Base-by-base conservation (phyloP, 2,113 vertebrate species). In the Cichladusa arquata region DNA sequence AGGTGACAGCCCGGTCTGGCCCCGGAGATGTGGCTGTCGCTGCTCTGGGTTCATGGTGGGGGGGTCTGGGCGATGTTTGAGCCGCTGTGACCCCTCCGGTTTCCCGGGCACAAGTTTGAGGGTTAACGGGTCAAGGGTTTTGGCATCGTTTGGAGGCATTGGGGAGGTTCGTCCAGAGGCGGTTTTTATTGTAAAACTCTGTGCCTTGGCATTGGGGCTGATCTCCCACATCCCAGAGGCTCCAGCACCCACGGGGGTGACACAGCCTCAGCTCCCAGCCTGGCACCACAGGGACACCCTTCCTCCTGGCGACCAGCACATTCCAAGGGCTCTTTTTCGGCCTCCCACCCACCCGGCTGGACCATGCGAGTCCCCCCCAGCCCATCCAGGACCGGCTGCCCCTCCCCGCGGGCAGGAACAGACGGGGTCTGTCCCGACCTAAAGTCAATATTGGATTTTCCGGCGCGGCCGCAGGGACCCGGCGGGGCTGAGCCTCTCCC, bases 381-480 rank as follows among this genome's bases (percentile, higher is more conserved):
- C 60, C 70, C 62, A 33, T 33, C 18, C 67, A 8, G 76, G 33
- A 71, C 11, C 23, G 1, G 36, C 77, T 62, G 65, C 85, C 80
- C 94, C 76, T 76, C 51, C 80, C 40, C 3, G 1, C 5, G 44
- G 86, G 78, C 89, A 60, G 91, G 83, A 96, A 96, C 96, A 96
- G 86, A 69, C 78, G 17, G 66, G 94, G 90, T 85, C 90, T 96
- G 94, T 96, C 94, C 96, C 45, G 18, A 67, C 79, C 57, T 53
- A 80, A 83, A 16, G 76, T 96, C 95, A 97, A 96, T 96, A 97
- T 93, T 96, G 96, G 93, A 94, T 97, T 97, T 97, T 94, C 96
- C 84, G 29, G 88, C 69, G 76, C 29, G 81, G 95, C 90, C 34
- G 12, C 84, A 34, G 81, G 78, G 96, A 82, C 84, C 79, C 72